Evolutionary conservation across 2,888 invertebrate species (phyloP).

Genomic region (Galerucella calmariensis): DNA sequence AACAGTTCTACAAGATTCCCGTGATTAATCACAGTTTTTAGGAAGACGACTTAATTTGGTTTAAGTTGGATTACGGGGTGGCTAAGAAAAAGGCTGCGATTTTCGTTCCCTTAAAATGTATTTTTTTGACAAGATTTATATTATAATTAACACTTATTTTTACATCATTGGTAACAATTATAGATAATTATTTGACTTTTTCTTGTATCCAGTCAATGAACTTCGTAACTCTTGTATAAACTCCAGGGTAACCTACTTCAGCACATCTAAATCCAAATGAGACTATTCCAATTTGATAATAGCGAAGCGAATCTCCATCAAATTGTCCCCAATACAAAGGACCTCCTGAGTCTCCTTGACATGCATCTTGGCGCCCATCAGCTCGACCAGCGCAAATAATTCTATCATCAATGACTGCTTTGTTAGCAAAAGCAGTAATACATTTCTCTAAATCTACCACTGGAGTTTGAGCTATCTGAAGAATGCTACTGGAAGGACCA

Average conservation of each 20-base stretch:
- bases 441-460: conserved; percentile 74
- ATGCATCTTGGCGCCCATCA: conserved; percentile 77
- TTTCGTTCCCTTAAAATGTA: neutral
- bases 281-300: conserved; percentile 75
- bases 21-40: too few species aligned
- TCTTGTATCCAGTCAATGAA: conserved; percentile 73
- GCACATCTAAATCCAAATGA: conserved; percentile 76
- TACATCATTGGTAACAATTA: neutral
- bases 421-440: conserved; percentile 67
- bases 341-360: conserved; percentile 86
- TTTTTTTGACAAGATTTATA: conserved; percentile 2
- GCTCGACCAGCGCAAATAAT: conserved; percentile 78
- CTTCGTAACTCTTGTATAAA: conserved; percentile 71
- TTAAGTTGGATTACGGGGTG: too few species aligned
- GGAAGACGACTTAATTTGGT: too few species aligned
- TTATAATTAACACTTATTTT: conserved; percentile 7
- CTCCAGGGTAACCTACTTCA: conserved; percentile 72
- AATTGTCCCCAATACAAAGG: conserved; percentile 72
- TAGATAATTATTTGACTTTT: conserved; percentile 49
- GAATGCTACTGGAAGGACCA: conserved; percentile 73
- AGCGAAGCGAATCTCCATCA: conserved; percentile 53
- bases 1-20: too few species aligned
- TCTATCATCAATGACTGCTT: conserved; percentile 71
- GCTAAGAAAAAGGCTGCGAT: neutral
- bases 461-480: conserved; percentile 79